phyloP scores from a whole-genome alignment of 2,113 vertebrate genomes.

The Cricetomys ansorgei region DNA sequence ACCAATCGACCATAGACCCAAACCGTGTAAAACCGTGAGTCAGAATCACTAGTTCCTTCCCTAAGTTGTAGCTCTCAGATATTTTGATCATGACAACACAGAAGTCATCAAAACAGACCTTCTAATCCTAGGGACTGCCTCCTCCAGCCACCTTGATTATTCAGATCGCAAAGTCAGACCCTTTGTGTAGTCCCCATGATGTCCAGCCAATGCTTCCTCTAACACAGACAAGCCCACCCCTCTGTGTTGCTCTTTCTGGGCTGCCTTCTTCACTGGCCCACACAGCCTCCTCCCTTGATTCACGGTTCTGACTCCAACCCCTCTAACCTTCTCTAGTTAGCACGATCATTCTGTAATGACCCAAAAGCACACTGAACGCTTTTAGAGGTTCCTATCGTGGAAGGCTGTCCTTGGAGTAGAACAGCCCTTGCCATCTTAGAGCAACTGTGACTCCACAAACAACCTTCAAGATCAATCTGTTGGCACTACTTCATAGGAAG shows the following conservation, averaged over 20 bases:
- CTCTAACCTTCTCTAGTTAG: neutral
- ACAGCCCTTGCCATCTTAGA: neutral
- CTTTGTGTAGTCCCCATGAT: neutral
- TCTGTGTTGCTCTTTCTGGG: neutral
- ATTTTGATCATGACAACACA: neutral
- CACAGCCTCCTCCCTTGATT: fast-evolving
- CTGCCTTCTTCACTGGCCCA: neutral
- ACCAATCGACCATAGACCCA: too few relatives aligned
- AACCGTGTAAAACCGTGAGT: neutral
- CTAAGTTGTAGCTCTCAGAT: neutral
- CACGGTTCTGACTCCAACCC: neutral
- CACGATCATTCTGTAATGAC: neutral
- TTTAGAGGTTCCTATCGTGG: neutral
- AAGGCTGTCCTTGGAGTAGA: neutral
- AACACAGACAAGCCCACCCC: neutral
- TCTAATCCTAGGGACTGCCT: neutral
- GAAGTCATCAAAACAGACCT: neutral
- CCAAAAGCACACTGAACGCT: too few relatives aligned
- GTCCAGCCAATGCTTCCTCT: neutral
- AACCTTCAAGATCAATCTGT: neutral
- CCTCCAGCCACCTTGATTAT: neutral
- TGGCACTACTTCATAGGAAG: neutral
- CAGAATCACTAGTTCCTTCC: neutral
- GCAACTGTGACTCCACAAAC: neutral
- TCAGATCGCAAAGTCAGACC: neutral